These are phyloP conservation scores for Oscheius sp. DNA, from an alignment of 2,888 invertebrate genomes.

Conservation along the genomic window DNA sequence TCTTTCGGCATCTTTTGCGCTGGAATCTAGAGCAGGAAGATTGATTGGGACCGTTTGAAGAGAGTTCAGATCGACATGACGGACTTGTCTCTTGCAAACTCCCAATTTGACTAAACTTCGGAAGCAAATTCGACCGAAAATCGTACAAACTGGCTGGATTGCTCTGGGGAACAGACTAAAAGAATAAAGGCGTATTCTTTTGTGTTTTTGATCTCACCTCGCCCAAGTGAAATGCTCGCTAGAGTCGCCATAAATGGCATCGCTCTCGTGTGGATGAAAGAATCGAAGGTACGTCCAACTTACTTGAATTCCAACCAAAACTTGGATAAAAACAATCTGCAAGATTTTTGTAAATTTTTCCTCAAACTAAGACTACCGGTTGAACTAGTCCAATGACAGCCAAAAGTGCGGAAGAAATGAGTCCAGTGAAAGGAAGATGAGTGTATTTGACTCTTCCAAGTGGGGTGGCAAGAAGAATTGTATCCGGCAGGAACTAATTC, in stretches of 20 bases:
- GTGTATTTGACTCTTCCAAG: slow-evolving; percentile 66
- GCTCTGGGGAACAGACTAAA: slow-evolving; percentile 64
- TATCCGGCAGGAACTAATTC: slow-evolving; percentile 66
- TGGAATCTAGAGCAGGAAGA: slow-evolving; percentile 45
- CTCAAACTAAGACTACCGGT: not conserved
- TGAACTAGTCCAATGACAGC: slow-evolving; percentile 29
- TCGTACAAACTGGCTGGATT: slow-evolving; percentile 54
- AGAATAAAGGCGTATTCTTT: not conserved
- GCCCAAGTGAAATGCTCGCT: slow-evolving; percentile 69
- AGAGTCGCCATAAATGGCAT: slow-evolving; percentile 60
- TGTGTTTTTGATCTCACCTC: slow-evolving; percentile 39
- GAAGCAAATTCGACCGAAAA: slow-evolving; percentile 55
- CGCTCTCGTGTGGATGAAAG: slow-evolving; percentile 54
- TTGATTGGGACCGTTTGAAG: slow-evolving; percentile 52
- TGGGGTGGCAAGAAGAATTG: slow-evolving; percentile 63
- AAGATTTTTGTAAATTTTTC: not conserved
- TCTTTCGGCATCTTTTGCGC: slow-evolving; percentile 48
- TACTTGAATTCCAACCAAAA: slow-evolving; percentile 61
- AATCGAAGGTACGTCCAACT: slow-evolving; percentile 68
- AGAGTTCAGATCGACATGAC: slow-evolving; percentile 56
- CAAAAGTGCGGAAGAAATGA: slow-evolving; percentile 39
- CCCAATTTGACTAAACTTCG: slow-evolving; percentile 48
- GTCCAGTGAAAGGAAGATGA: slow-evolving; percentile 59
- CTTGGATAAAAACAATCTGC: slow-evolving; percentile 43
- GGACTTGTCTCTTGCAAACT: slow-evolving; percentile 58